These are phyloP conservation scores for Xylophagus ater DNA, from an alignment of 2,888 invertebrate species.

Conservation along the genomic window DNA sequence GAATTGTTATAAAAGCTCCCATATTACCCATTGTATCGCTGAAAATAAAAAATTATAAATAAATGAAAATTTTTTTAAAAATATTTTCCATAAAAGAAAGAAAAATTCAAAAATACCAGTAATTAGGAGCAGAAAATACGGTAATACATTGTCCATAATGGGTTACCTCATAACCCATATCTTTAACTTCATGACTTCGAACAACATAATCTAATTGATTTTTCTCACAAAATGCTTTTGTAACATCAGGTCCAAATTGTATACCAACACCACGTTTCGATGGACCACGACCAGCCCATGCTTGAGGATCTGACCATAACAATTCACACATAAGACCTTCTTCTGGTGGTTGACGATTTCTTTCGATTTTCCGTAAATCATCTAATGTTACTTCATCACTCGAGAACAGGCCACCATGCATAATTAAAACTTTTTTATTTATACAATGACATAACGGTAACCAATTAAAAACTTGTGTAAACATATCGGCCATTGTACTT, in stretches of 20 bases:
- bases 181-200: conserved; percentile 95
- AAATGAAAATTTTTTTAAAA: conserved; percentile 14
- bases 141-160: conserved; percentile 96
- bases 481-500: conserved; percentile 89
- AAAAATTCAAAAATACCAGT: too few species aligned
- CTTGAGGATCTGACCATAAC: conserved; percentile 97
- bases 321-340: conserved; percentile 97
- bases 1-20: conserved; percentile 94
- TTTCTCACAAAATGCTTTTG: conserved; percentile 65
- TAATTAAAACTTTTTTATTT: conserved; percentile 71
- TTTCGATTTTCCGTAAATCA: conserved; percentile 76
- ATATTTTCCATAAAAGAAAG: too few species aligned
- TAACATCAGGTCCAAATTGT: conserved; percentile 98
- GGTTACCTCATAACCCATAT: conserved; percentile 88
- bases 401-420: conserved; percentile 98
- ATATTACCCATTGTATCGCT: conserved; percentile 99
- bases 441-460: conserved; percentile 92
- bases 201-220: conserved; percentile 91
- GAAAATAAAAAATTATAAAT: conserved; percentile 24
- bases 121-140: conserved; percentile 98
- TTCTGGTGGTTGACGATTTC: conserved; percentile 95
- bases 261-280: conserved; percentile 97
- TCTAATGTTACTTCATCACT: conserved; percentile 86
- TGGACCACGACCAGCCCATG: conserved; percentile 73
- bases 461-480: conserved; percentile 98